phyloP scores from a whole-genome alignment of 1,140 invertebrate species.

The Drosophila arizonae region DNA sequence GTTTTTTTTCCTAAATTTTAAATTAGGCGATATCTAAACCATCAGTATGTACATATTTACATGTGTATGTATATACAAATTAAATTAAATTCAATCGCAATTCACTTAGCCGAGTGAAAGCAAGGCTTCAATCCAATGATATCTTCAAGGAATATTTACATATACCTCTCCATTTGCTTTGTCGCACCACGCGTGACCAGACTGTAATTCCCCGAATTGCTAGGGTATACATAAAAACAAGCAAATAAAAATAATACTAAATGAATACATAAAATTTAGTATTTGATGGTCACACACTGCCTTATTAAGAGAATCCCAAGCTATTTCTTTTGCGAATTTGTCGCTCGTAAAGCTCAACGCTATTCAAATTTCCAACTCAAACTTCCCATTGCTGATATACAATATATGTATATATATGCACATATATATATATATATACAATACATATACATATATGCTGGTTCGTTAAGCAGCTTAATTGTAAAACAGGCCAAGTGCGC shows the following conservation, averaged over 20 bases:
- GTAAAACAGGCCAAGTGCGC: constrained; percentile 45
- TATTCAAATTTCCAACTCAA: constrained; percentile 46
- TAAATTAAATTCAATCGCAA: no score
- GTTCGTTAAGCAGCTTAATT: constrained; percentile 69
- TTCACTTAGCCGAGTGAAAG: no score
- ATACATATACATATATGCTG: constrained; percentile 28
- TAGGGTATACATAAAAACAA: constrained; percentile 18
- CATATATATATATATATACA: constrained; percentile 12
- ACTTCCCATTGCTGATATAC: constrained; percentile 10
- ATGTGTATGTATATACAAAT: no score
- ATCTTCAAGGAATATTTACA: no score
- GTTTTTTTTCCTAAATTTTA: no score
- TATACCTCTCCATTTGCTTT: no score
- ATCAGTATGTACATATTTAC: no score
- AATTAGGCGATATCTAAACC: no score
- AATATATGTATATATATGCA: constrained; percentile 20
- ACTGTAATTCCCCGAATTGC: no score
- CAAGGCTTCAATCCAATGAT: no score
- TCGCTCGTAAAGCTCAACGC: constrained; percentile 49
- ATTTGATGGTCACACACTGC: constrained; percentile 50
- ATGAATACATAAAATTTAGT: constrained; percentile 69
- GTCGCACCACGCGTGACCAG: background rate
- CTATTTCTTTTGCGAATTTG: constrained; percentile 50
- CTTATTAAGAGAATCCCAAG: constrained; percentile 46
- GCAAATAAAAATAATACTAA: constrained; percentile 15